Conservation (phyloP, 2,113 vertebrate genomes). For the Actinemys pallida region DNA sequence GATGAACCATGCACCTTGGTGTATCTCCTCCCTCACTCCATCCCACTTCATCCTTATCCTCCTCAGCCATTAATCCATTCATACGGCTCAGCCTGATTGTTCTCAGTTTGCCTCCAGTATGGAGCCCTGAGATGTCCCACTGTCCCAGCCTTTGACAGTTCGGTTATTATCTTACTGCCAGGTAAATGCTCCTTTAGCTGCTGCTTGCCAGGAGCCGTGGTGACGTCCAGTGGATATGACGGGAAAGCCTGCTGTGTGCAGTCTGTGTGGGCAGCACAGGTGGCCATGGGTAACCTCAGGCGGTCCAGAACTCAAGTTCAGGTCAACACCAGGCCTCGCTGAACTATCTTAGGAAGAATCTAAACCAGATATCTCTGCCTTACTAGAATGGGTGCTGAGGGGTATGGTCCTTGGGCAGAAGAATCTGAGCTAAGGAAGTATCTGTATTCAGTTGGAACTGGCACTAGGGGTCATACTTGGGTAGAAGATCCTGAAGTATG, state of each 20-base stretch:
- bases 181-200: not conserved
- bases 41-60: not conserved
- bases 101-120: fast-evolving
- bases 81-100: not conserved
- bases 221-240: not conserved
- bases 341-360: not conserved
- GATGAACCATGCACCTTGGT: not conserved
- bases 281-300: not conserved
- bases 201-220: not conserved
- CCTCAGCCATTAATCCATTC: not conserved
- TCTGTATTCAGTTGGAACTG: not conserved
- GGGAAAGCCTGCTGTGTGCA: not conserved
- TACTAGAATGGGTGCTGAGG: not conserved
- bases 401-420: not conserved
- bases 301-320: not conserved
- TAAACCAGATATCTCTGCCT: not conserved
- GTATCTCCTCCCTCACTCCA: not conserved
- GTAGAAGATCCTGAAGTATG: not conserved
- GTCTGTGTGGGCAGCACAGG: not conserved
- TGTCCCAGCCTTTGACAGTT: fast-evolving
- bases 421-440: not conserved
- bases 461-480: not conserved
- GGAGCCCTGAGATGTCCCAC: fast-evolving
- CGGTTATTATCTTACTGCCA: not conserved
- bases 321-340: not conserved